These are phyloP conservation scores for Leucophora obtusa DNA, from an alignment of 2,888 invertebrate genomes.

Conservation along the genomic window DNA sequence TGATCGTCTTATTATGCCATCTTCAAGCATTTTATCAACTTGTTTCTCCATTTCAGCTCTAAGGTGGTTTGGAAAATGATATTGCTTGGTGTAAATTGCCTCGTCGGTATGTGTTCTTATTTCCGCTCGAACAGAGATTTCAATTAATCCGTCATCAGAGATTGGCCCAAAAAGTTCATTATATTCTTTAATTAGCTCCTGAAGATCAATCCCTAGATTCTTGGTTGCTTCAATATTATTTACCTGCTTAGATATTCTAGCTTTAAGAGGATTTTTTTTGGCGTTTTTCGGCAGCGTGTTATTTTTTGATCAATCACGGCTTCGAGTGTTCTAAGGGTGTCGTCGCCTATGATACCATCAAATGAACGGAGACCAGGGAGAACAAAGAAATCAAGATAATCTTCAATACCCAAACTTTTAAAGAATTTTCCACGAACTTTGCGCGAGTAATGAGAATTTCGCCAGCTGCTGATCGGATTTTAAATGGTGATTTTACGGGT, in stretches of 20 bases:
- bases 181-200: constrained; percentile 24
- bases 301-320: constrained; percentile 24
- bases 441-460: too few relatives aligned
- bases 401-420: not conserved
- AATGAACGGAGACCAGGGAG: constrained; percentile 23
- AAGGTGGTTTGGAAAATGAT: constrained; percentile 48
- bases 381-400: constrained; percentile 4
- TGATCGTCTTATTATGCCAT: constrained; percentile 16
- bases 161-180: constrained; percentile 37
- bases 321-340: constrained; percentile 14
- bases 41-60: constrained; percentile 8
- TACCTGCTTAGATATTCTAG: not conserved
- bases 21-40: constrained; percentile 6
- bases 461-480: not conserved
- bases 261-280: not conserved
- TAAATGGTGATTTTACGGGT: not conserved
- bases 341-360: constrained; percentile 34
- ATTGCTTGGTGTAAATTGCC: constrained; percentile 53
- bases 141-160: constrained; percentile 30
- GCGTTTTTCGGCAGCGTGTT: not conserved
- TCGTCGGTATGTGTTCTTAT: constrained; percentile 53
- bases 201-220: not conserved
- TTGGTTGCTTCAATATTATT: not conserved
- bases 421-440: constrained; percentile 24
- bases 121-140: constrained; percentile 46